Evolutionary conservation across 2,113 vertebrate species (phyloP), one percentile per base, ranked within the genome.

Genomic region (Pygoscelis antarcticus): DNA sequence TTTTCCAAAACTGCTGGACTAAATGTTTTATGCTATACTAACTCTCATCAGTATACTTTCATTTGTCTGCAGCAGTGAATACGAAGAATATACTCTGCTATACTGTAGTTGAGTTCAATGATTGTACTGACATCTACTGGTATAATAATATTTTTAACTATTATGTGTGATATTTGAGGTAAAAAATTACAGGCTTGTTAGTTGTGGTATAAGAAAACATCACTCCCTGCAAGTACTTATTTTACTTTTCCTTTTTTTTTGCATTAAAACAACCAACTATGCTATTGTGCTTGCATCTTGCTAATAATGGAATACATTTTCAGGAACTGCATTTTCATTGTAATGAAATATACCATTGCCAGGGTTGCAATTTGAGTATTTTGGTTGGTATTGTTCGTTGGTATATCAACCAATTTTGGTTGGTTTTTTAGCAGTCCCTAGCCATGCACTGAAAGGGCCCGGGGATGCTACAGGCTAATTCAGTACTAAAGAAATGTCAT

Each of bases 121-220:
- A 93, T 83, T 97, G 83, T 79, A 98, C 97, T 98, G 98, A 98
- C 98, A 98, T 96, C 98, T 98, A 95, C 98, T 98, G 98, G 98
- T 92, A 51, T 79, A 72, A 81, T 57, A 94, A 52, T 78, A 92
- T 68, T 96, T 89, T 66, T 66, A 93, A 87, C 72, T 70, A 89
- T 57, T 54, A 54, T 60, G 44, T 20, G 30, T 51, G n/a, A 36
- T 89, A 54, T 74, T 55, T 52, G 61, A 75, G 21, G 25, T 54
- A 61, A 91, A 92, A 87, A 55, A 75, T 30, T 19, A 42, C 18
- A 60, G 36, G 25, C 9, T 77, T 71, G 7, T 69, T 60, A 70
- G 18, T 46, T 68, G 42, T 38, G 6, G 3, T 51, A 26, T 65
- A 57, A 70, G 49, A 96, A 85, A 72, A 75, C 1, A 66, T 32